phyloP scores from a whole-genome alignment of 2,888 invertebrate genomes.

The Drosophila glabriapex region DNA sequence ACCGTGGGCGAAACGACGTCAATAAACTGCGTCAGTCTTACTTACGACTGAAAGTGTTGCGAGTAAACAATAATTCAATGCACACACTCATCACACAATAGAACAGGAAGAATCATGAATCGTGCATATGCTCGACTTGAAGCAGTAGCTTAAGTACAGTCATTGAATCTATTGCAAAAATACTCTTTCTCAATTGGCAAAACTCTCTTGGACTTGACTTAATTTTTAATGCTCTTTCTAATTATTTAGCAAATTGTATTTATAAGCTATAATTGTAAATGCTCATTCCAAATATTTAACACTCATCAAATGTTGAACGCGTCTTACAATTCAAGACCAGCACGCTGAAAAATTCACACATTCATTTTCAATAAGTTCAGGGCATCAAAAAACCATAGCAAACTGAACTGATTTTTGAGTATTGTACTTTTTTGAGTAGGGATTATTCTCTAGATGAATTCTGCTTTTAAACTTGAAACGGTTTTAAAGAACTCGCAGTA shows the following conservation, averaged over 20 bases:
- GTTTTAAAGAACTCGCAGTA: neutral
- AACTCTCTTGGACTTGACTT: neutral
- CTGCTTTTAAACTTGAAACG: neutral
- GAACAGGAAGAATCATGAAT: constrained; percentile 28
- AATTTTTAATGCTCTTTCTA: neutral
- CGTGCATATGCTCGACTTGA: neutral
- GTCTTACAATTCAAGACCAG: neutral
- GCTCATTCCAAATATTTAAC: neutral
- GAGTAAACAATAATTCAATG: constrained; percentile 65
- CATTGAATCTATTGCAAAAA: neutral
- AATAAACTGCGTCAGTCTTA: constrained; percentile 66
- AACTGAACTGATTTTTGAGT: neutral
- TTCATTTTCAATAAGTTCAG: neutral
- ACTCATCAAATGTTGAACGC: too few species aligned
- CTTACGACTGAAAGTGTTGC: constrained; percentile 40
- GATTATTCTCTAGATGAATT: neutral
- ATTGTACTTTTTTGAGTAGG: neutral
- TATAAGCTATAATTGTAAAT: neutral
- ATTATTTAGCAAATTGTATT: neutral
- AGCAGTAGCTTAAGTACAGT: constrained; percentile 10
- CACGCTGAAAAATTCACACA: neutral
- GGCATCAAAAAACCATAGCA: neutral
- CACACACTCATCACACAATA: constrained; percentile 36
- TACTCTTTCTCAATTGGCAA: neutral
- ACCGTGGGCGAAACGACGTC: constrained; percentile 52